phyloP scores from a whole-genome alignment of 2,888 invertebrate species.

The Hemithea aestivaria region DNA sequence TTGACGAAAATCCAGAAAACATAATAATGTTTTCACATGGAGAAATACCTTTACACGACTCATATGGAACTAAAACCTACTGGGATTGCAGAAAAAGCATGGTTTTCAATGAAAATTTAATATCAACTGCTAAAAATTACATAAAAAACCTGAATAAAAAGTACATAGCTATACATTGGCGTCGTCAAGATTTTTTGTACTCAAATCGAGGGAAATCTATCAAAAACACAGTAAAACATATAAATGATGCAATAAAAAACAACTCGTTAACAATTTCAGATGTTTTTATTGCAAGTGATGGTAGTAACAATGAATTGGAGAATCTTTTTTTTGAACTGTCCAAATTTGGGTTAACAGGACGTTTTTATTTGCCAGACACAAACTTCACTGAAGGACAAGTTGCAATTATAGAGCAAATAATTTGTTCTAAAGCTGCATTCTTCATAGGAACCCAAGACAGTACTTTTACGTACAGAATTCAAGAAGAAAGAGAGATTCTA shows the following conservation, averaged over 20 bases:
- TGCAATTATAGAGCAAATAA: constrained; percentile 97
- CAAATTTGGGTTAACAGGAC: constrained; percentile 44
- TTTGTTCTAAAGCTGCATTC: constrained; percentile 91
- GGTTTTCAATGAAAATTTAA: constrained; percentile 87
- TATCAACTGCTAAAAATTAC: constrained; percentile 83
- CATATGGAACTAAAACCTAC: constrained; percentile 89
- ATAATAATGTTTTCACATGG: constrained; percentile 87
- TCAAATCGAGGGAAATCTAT: constrained; percentile 84
- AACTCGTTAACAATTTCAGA: constrained; percentile 53
- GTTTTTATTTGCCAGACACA: constrained; percentile 59
- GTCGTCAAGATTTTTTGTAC: constrained; percentile 91
- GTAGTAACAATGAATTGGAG: constrained; percentile 77
- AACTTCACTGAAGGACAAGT: constrained; percentile 88
- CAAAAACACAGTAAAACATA: constrained; percentile 86
- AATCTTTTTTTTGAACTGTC: constrained; percentile 65
- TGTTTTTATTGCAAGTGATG: constrained; percentile 93
- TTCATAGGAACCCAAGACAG: constrained; percentile 97
- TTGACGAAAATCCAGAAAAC: constrained; percentile 57
- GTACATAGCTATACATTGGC: constrained; percentile 91
- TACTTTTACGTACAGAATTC: constrained; percentile 97
- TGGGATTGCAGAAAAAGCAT: constrained; percentile 95
- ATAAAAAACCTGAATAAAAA: constrained; percentile 51
- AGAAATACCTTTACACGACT: constrained; percentile 92
- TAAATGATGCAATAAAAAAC: constrained; percentile 78
- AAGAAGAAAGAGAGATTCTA: constrained; percentile 97